phyloP scores from a whole-genome alignment of 1,140 invertebrate genomes.

The Berghia stephanieae region DNA sequence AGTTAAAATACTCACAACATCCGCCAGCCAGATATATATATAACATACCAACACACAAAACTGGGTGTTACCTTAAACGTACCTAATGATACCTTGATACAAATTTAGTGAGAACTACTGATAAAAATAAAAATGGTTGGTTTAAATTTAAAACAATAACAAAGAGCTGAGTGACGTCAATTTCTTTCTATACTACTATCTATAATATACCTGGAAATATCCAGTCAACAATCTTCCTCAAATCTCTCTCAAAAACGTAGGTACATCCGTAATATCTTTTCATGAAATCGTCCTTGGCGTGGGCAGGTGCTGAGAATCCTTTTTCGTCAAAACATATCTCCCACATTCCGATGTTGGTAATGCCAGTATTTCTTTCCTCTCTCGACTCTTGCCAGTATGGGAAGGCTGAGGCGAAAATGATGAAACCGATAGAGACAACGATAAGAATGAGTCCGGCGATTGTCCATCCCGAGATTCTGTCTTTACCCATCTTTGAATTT shows the following conservation, averaged over 20 bases:
- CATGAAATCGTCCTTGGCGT: slow-evolving; percentile 20
- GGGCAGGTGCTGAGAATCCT: slow-evolving; percentile 26
- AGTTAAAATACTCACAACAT: too few relatives aligned
- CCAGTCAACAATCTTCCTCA: slow-evolving; percentile 28
- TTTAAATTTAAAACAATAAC: too few relatives aligned
- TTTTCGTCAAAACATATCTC: slow-evolving; percentile 32
- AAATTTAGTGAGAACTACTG: too few relatives aligned
- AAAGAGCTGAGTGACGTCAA: neutral
- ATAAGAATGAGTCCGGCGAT: slow-evolving; percentile 12
- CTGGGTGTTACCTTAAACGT: too few relatives aligned
- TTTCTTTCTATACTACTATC: too few relatives aligned
- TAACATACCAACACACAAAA: too few relatives aligned
- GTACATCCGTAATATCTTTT: slow-evolving; percentile 34
- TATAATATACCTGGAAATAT: slow-evolving; percentile 28
- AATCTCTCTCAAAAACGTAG: slow-evolving; percentile 29
- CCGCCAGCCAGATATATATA: too few relatives aligned
- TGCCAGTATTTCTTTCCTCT: slow-evolving; percentile 25
- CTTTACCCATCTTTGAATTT: too few relatives aligned
- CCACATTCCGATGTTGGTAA: slow-evolving; percentile 32
- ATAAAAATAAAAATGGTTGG: too few relatives aligned
- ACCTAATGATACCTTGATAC: too few relatives aligned
- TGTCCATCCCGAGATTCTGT: slow-evolving; percentile 6
- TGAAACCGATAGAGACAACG: neutral
- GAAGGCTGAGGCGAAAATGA: slow-evolving; percentile 21
- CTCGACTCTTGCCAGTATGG: slow-evolving; percentile 33